phyloP scores from a whole-genome alignment of 2,888 invertebrate genomes.

The Ptilodon capucinus region DNA sequence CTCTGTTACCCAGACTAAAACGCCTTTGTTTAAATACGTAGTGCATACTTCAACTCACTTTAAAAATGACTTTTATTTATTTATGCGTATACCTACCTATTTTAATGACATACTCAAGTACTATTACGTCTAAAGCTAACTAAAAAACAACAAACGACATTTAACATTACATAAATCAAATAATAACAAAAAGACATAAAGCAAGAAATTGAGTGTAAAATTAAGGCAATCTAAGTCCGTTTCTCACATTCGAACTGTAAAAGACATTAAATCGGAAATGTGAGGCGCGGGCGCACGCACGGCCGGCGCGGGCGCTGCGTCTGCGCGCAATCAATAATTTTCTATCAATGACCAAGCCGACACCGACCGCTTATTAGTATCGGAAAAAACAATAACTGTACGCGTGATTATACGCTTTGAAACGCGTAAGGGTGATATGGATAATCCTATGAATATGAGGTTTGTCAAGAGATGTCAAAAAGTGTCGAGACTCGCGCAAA shows the following conservation, averaged over 20 bases:
- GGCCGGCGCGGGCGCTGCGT: slow-evolving; percentile 8
- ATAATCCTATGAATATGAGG: slow-evolving; percentile 22
- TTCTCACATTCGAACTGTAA: slow-evolving; percentile 36
- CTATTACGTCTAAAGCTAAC: too few relatives aligned
- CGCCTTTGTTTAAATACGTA: too few relatives aligned
- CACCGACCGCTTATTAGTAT: slow-evolving; percentile 70
- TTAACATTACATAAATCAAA: too few relatives aligned
- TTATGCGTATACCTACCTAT: too few relatives aligned
- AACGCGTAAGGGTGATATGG: slow-evolving; percentile 41
- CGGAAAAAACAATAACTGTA: slow-evolving; percentile 75
- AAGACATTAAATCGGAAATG: slow-evolving; percentile 23
- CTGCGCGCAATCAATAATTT: slow-evolving; percentile 71
- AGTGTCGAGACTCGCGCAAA: too few relatives aligned
- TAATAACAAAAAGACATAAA: background rate
- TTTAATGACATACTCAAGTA: too few relatives aligned
- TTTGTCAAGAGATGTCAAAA: background rate
- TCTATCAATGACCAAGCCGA: slow-evolving; percentile 67
- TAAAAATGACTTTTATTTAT: too few relatives aligned
- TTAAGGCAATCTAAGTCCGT: slow-evolving; percentile 6
- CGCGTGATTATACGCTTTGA: slow-evolving; percentile 56
- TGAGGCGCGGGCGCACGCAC: slow-evolving; percentile 25
- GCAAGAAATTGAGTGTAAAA: background rate
- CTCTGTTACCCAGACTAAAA: too few relatives aligned
- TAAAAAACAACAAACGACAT: too few relatives aligned
- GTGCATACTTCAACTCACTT: too few relatives aligned